Evolutionary conservation across 2,888 invertebrate species (phyloP).

Genomic region (Pedicia rivosa): DNA sequence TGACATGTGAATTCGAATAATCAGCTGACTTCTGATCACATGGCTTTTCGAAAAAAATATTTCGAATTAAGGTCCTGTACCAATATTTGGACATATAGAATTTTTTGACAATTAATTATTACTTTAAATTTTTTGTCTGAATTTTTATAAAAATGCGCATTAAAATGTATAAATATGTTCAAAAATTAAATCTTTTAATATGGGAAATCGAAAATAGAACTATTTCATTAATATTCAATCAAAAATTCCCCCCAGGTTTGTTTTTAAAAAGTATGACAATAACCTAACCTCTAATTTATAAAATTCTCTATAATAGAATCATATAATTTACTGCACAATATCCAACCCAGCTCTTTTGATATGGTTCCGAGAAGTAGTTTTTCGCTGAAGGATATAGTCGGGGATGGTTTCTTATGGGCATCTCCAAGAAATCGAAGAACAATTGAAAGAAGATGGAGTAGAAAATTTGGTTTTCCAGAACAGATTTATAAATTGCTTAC

Average conservation of each 20-base stretch:
- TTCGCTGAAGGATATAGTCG: slow-evolving; percentile 46
- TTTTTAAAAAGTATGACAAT: not conserved
- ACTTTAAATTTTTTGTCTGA: too few species aligned
- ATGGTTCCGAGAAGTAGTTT: slow-evolving; percentile 19
- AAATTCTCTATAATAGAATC: slow-evolving; percentile 8
- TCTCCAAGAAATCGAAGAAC: slow-evolving; percentile 66
- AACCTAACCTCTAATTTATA: slow-evolving; percentile 4
- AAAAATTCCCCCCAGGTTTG: slow-evolving; percentile 34
- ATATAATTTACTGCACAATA: slow-evolving; percentile 5
- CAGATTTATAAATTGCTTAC: slow-evolving; percentile 51
- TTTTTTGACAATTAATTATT: too few species aligned
- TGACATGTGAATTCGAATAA: too few species aligned
- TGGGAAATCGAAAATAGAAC: too few species aligned
- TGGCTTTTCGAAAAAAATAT: too few species aligned
- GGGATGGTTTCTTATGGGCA: slow-evolving; percentile 63
- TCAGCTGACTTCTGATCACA: too few species aligned
- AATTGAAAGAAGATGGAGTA: slow-evolving; percentile 51
- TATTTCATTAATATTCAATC: slow-evolving; percentile 26
- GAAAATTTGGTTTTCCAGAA: slow-evolving; percentile 54
- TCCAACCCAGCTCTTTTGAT: not conserved
- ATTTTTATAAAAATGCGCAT: too few species aligned
- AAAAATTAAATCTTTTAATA: too few species aligned
- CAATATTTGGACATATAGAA: too few species aligned
- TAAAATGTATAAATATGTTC: too few species aligned
- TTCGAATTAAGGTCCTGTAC: too few species aligned